Percentiles rank a stretch among this genome's conserved stretches.
These are phyloP conservation scores for Spermophilus dauricus DNA, from an alignment of 2,113 vertebrate species.

Conservation along the genomic window DNA sequence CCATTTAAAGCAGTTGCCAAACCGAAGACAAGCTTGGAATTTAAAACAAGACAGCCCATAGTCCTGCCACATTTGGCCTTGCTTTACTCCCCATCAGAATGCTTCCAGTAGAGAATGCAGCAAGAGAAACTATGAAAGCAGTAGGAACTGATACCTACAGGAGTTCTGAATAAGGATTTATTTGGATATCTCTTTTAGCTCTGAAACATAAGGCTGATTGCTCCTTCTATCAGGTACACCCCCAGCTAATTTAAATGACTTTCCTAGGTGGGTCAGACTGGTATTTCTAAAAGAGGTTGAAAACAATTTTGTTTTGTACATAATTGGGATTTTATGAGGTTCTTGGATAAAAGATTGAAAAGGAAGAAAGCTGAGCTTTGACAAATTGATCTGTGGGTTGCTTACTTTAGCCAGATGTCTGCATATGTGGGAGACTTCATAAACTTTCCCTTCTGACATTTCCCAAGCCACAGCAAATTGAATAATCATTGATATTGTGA, in stretches of 20 bases:
- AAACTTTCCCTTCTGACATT: slow-evolving; percentile 76
- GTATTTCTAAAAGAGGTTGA: neutral
- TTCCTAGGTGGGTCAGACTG: slow-evolving; percentile 4
- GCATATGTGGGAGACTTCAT: slow-evolving; percentile 16
- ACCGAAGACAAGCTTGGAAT: slow-evolving; percentile 62
- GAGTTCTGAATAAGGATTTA: slow-evolving; percentile 50
- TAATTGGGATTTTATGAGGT: slow-evolving; percentile 50
- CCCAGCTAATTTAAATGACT: slow-evolving; percentile 6
- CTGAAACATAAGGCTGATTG: slow-evolving; percentile 46
- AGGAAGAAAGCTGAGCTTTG: slow-evolving; percentile 22
- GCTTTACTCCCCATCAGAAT: neutral
- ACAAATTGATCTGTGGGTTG: slow-evolving; percentile 30
- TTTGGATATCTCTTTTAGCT: slow-evolving; percentile 3
- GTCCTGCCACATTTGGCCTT: slow-evolving; percentile 48
- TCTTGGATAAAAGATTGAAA: slow-evolving; percentile 52
- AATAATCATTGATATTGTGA: slow-evolving; percentile 76
- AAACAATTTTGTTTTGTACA: neutral
- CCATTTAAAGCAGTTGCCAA: slow-evolving; percentile 70
- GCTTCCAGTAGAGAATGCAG: slow-evolving; percentile 43
- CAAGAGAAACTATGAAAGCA: slow-evolving; percentile 35
- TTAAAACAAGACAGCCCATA: slow-evolving; percentile 63
- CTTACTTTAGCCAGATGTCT: slow-evolving; percentile 55
- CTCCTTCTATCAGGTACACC: neutral
- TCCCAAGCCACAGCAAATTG: slow-evolving; percentile 77
- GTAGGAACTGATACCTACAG: neutral